A percentile compares a stretch with the other conserved stretches of the same genome.
phyloP scores from a whole-genome alignment of 2,888 invertebrate genomes.

The Aproaerema taeniolella region DNA sequence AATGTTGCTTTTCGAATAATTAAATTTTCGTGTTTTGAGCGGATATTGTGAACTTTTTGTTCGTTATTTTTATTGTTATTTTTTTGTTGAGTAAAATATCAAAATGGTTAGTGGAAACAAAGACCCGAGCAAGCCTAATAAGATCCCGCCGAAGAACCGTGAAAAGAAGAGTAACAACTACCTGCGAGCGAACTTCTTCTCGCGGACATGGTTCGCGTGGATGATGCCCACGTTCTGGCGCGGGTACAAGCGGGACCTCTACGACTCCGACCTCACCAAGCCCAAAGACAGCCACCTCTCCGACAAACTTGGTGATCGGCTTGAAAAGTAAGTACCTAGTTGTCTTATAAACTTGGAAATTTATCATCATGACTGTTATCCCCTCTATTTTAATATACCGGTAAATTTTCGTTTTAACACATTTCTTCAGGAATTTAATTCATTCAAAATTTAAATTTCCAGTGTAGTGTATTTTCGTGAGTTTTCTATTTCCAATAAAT shows the following conservation, averaged over 20 bases:
- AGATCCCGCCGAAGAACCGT: slow-evolving; percentile 64
- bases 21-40: slow-evolving; percentile 31
- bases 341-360: neutral
- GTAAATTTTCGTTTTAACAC: too few relatives aligned
- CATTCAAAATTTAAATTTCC: too few relatives aligned
- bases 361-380: too few relatives aligned
- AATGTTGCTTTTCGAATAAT: slow-evolving; percentile 42
- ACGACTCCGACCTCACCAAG: slow-evolving; percentile 82
- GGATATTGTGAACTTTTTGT: slow-evolving; percentile 26
- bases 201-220: slow-evolving; percentile 70
- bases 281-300: slow-evolving; percentile 82
- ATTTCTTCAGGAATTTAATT: too few relatives aligned
- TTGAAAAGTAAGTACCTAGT: slow-evolving; percentile 68
- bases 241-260: slow-evolving; percentile 80
- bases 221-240: slow-evolving; percentile 77
- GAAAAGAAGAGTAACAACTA: slow-evolving; percentile 70
- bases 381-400: too few relatives aligned
- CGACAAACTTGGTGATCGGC: slow-evolving; percentile 78
- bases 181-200: slow-evolving; percentile 55
- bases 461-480: neutral
- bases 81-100: slow-evolving; percentile 19
- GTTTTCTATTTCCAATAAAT: neutral
- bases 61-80: slow-evolving; percentile 17
- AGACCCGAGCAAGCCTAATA: slow-evolving; percentile 55
- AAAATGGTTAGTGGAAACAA: slow-evolving; percentile 74